Evolutionary conservation across 2,113 vertebrate species (phyloP).

Genomic region (Gasterosteus nipponicus): DNA sequence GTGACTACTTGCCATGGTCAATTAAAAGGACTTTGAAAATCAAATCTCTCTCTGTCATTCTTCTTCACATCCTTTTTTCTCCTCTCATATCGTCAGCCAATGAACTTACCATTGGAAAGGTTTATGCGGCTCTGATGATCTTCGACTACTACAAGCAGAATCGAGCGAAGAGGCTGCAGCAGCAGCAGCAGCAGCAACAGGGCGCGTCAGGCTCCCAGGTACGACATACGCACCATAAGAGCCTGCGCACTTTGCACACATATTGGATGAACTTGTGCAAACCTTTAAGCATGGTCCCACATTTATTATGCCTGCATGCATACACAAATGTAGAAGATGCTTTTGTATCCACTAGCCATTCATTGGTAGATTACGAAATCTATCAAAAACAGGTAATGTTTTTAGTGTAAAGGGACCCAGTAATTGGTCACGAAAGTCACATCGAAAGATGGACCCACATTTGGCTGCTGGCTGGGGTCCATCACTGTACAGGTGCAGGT

Average conservation of each 20-base stretch:
- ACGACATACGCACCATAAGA: constrained; percentile 17
- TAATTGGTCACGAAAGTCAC: constrained; percentile 16
- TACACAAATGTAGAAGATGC: neutral
- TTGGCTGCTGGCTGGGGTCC: constrained; percentile 17
- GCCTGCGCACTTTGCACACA: constrained; percentile 7
- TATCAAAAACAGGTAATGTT: neutral
- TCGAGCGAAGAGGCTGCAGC: constrained; percentile 86
- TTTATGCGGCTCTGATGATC: constrained; percentile 97
- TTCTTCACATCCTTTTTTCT: constrained; percentile 33
- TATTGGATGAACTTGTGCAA: constrained; percentile 19
- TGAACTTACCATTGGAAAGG: constrained; percentile 96
- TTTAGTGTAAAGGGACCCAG: neutral
- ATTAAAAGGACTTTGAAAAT: no score
- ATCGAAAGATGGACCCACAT: constrained; percentile 20
- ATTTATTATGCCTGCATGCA: constrained; percentile 46
- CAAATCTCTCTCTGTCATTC: neutral
- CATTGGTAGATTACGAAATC: constrained; percentile 26
- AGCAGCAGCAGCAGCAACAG: constrained; percentile 65
- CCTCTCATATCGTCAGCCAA: constrained; percentile 81
- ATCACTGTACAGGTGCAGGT: constrained; percentile 35
- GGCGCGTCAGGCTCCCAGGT: constrained; percentile 64
- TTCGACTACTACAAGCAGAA: constrained; percentile 98
- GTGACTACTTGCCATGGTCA: no score
- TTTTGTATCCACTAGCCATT: constrained; percentile 32
- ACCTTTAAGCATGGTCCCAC: constrained; percentile 31